Evolutionary conservation across 2,888 invertebrate species (phyloP).

Genomic region (Baccha elongata): DNA sequence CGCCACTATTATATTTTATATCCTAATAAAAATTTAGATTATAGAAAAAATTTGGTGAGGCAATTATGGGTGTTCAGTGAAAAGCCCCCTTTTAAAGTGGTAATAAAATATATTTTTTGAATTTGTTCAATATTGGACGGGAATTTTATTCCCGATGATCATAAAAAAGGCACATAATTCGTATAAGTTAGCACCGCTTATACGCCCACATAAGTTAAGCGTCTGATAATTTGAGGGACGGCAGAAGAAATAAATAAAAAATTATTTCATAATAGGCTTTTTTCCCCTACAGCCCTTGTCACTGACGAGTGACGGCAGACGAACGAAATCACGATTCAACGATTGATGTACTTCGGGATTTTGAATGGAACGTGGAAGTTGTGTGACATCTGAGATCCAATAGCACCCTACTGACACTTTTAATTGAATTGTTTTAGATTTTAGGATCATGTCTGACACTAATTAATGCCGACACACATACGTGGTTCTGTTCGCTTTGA

Average conservation of each 20-base stretch:
- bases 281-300: not conserved
- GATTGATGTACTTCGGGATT: slow-evolving; percentile 22
- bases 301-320: no score
- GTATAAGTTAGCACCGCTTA: slow-evolving; percentile 55
- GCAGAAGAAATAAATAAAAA: slow-evolving; percentile 48
- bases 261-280: slow-evolving; percentile 50
- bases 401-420: slow-evolving; percentile 48
- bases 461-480: slow-evolving; percentile 54
- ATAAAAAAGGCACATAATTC: slow-evolving; percentile 56
- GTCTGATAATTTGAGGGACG: slow-evolving; percentile 31
- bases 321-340: not conserved
- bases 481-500: slow-evolving; percentile 41
- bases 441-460: slow-evolving; percentile 56
- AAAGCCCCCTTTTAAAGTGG: slow-evolving; percentile 10
- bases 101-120: slow-evolving; percentile 54
- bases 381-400: no score
- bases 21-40: slow-evolving; percentile 47
- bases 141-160: slow-evolving; percentile 25
- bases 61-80: slow-evolving; percentile 59
- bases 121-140: slow-evolving; percentile 4
- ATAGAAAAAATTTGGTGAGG: slow-evolving; percentile 54
- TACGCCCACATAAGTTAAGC: slow-evolving; percentile 58
- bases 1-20: slow-evolving; percentile 34
- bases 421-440: slow-evolving; percentile 56
- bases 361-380: slow-evolving; percentile 12